phyloP scores from a whole-genome alignment of 64 coral and sea anemone species.

The Pocillopora damicornis region DNA sequence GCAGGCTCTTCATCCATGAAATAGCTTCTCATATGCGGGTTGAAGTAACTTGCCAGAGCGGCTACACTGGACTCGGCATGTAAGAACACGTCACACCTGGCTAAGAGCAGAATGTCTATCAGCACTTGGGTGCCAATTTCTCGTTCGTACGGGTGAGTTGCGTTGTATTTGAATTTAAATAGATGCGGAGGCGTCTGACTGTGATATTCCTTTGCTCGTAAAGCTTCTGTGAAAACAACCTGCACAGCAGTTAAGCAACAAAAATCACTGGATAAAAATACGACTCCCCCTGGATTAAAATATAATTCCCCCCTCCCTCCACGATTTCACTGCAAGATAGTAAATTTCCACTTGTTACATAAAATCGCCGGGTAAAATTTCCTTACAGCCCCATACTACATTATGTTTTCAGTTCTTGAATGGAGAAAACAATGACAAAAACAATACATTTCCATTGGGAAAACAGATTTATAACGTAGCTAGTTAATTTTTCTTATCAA shows the following conservation, averaged over 20 bases:
- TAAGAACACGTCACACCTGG: constrained; percentile 61
- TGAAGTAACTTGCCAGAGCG: constrained; percentile 63
- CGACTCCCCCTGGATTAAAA: too few species aligned
- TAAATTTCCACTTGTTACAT: too few species aligned
- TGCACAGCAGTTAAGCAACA: background rate
- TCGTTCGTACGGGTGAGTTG: constrained; percentile 11
- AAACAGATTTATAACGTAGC: too few species aligned
- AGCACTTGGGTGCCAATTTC: constrained; percentile 60
- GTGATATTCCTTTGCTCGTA: constrained; percentile 24
- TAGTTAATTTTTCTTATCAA: too few species aligned
- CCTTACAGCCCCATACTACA: too few species aligned
- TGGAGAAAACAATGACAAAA: too few species aligned
- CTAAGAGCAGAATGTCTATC: constrained; percentile 60
- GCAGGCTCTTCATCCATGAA: constrained; percentile 1
- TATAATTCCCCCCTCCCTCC: too few species aligned
- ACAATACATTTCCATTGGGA: too few species aligned
- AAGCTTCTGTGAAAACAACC: constrained; percentile 41
- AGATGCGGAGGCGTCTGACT: background rate
- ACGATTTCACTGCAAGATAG: too few species aligned
- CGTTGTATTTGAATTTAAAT: background rate
- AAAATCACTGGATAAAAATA: too few species aligned
- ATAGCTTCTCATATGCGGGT: constrained; percentile 51
- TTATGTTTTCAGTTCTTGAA: too few species aligned
- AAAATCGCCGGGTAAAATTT: too few species aligned
- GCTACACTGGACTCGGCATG: constrained; percentile 72